Percentiles rank a stretch among this genome's conserved stretches.
phyloP scores from a whole-genome alignment of 2,113 vertebrate species.

The Pedionomus torquatus region DNA sequence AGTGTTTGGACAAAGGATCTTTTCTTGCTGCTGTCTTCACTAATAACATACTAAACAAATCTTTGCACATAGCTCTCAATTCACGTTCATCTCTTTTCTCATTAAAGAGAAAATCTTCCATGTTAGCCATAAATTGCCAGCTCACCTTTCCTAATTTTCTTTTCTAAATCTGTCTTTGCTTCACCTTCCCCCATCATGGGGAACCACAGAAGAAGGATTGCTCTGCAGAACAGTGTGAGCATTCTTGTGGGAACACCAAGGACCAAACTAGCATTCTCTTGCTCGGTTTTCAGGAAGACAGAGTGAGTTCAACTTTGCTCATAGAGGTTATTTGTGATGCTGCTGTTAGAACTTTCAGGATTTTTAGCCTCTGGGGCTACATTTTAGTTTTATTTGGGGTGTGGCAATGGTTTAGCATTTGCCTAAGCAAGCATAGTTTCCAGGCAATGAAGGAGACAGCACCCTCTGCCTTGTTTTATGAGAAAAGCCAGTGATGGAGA shows the following conservation, averaged over 20 bases:
- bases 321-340: neutral
- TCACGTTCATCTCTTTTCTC: constrained; percentile 33
- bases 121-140: constrained; percentile 9
- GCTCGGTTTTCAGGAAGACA: neutral
- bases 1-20: constrained; percentile 49
- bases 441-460: neutral
- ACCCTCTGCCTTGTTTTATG: neutral
- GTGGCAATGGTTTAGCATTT: neutral
- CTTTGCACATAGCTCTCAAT: constrained; percentile 34
- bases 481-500: neutral
- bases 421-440: fast-evolving
- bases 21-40: constrained; percentile 39
- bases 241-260: fast-evolving
- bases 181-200: fast-evolving
- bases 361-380: neutral
- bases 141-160: constrained; percentile 3
- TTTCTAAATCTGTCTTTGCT: neutral
- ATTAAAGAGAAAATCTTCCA: constrained; percentile 51
- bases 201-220: neutral
- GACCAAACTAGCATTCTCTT: neutral
- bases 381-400: neutral
- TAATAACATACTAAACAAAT: constrained; percentile 54
- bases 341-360: neutral
- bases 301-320: neutral
- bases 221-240: neutral